Base-by-base conservation (phyloP, 2,888 invertebrate genomes). In the Junonia oenone region DNA sequence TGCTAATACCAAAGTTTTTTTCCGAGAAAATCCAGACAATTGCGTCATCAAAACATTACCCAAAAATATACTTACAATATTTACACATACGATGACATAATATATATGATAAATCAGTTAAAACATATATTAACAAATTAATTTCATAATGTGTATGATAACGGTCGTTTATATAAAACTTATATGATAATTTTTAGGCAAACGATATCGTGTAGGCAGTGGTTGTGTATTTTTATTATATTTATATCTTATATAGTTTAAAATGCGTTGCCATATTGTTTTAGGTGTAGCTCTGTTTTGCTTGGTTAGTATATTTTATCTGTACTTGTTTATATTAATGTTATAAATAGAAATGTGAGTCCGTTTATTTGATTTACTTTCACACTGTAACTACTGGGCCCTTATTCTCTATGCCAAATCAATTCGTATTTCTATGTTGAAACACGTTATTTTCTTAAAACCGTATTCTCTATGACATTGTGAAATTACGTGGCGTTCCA, bases 301-400 rank as follows among this genome's bases (percentile, higher is more conserved):
- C 45, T 63, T 72, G 73, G 75, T 75, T 64, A 63, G 73, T 73
- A 70, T 55, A 22, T 52, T 47, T 38, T 29, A 26, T 45, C n/a
- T n/a, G n/a, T 29, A 22, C 22, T n/a, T n/a, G n/a, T n/a, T n/a
- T n/a, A n/a, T n/a, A n/a, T n/a, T n/a, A n/a, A n/a, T n/a, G n/a
- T n/a, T n/a, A n/a, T n/a, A n/a, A n/a, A n/a, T n/a, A n/a, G n/a
- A n/a, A n/a, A n/a, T n/a, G n/a, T 22, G 5, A 22, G 54, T 57
- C 35, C 22, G 22, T 22, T 22, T 22, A 5, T 22, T 5, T 22
- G 22, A n/a, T n/a, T n/a, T n/a, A n/a, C n/a, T n/a, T n/a, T n/a
- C n/a, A n/a, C n/a, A n/a, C n/a, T n/a, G n/a, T n/a, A n/a, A n/a
- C n/a, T n/a, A n/a, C n/a, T n/a, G n/a, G n/a, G n/a, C n/a, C n/a